Percentiles rank a stretch among this genome's conserved stretches.
Conservation (phyloP, 1,140 invertebrate species). For the Pentalonia nigronervosa region DNA sequence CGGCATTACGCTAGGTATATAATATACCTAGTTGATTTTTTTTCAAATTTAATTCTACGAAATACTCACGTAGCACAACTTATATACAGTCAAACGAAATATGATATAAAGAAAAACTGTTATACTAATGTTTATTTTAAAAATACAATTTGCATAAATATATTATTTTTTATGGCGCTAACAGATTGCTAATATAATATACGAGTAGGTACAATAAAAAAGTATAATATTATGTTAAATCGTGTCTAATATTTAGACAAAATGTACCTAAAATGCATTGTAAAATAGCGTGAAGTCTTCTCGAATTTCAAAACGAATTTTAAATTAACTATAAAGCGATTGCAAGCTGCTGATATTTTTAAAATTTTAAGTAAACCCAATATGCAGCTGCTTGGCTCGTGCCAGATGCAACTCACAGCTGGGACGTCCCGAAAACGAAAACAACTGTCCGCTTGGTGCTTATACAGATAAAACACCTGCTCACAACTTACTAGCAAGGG, state of each 20-base stretch:
- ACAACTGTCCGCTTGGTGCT: conserved; percentile 28
- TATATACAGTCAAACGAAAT: background rate
- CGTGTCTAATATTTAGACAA: background rate
- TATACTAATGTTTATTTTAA: background rate
- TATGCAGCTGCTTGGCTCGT: conserved; percentile 49
- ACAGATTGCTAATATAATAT: background rate
- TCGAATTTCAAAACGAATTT: conserved; percentile 5
- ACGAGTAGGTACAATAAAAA: background rate
- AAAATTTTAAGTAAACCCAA: conserved; percentile 26
- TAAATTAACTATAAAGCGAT: background rate
- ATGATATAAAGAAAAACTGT: background rate
- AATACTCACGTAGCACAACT: background rate
- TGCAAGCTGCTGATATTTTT: conserved; percentile 45
- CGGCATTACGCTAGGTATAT: background rate
- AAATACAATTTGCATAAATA: background rate
- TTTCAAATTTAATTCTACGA: background rate
- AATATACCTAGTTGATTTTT: background rate
- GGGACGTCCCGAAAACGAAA: conserved; percentile 33
- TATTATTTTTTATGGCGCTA: background rate
- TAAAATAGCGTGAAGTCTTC: background rate
- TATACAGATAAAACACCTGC: conserved; percentile 47
- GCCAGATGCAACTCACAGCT: conserved; percentile 53
- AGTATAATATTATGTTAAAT: background rate
- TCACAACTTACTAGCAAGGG: background rate
- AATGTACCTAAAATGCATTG: background rate